These are phyloP conservation scores for Scolopax bukidnonensis DNA, from an alignment of 2,797 vertebrate genomes.

Conservation along the genomic window DNA sequence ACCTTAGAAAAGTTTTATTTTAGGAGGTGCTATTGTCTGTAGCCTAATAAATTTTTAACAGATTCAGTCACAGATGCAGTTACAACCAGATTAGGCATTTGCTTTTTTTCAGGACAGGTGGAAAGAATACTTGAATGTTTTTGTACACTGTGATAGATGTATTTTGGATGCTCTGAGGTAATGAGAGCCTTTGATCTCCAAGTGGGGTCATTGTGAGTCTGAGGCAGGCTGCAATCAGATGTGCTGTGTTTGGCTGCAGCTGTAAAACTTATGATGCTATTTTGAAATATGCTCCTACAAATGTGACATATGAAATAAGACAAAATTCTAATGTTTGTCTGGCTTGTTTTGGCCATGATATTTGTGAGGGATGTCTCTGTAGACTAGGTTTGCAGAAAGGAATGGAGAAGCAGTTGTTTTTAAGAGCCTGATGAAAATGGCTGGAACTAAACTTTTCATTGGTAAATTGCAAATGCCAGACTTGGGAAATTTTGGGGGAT, in stretches of 20 bases:
- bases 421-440: not conserved
- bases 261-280: not conserved
- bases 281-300: not conserved
- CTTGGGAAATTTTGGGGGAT: not conserved
- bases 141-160: not conserved
- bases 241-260: not conserved
- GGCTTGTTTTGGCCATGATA: accelerated
- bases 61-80: not conserved
- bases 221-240: not conserved
- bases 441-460: not conserved
- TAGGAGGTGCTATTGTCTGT: not conserved
- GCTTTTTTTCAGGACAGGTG: not conserved
- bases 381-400: not conserved
- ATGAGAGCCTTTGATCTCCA: not conserved
- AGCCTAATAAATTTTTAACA: not conserved
- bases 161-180: not conserved
- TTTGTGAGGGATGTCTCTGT: not conserved
- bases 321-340: not conserved
- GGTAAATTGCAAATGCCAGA: not conserved
- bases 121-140: not conserved
- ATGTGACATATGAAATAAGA: not conserved
- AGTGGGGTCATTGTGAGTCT: not conserved
- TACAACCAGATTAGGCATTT: not conserved
- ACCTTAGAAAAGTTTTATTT: not conserved
- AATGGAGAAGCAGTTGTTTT: not conserved